A percentile compares a stretch with the other conserved stretches of the same genome.
Conservation (phyloP, 2,888 invertebrate species). For the Apocheima hispidaria region DNA sequence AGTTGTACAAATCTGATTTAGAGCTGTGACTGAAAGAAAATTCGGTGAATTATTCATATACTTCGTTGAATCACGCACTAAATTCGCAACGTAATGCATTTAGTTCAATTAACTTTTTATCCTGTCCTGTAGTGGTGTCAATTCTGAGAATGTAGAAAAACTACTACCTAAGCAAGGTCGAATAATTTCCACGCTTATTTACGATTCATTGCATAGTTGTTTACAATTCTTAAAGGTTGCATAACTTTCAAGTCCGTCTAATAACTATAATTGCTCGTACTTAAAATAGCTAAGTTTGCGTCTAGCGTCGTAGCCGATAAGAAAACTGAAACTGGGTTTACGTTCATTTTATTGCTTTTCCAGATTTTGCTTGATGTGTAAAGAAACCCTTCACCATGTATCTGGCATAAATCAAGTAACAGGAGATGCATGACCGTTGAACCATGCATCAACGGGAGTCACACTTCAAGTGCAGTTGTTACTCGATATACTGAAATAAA, state of each 20-base stretch:
- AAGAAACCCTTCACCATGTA: slow-evolving; percentile 33
- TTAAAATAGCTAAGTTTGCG: slow-evolving; percentile 2
- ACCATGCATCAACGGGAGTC: slow-evolving; percentile 79
- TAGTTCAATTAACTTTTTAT: slow-evolving; percentile 26
- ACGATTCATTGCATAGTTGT: slow-evolving; percentile 44
- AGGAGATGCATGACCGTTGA: slow-evolving; percentile 71
- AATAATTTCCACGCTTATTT: slow-evolving; percentile 52
- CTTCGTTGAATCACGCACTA: slow-evolving; percentile 11
- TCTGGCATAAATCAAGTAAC: slow-evolving; percentile 59
- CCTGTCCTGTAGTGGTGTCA: slow-evolving; percentile 24
- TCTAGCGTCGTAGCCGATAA: neutral
- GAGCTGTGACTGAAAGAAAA: slow-evolving; percentile 1
- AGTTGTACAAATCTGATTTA: neutral
- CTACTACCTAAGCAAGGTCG: slow-evolving; percentile 52
- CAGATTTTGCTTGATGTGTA: slow-evolving; percentile 22
- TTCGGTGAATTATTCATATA: slow-evolving; percentile 2
- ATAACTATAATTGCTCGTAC: slow-evolving; percentile 3
- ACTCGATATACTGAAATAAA: slow-evolving; percentile 73
- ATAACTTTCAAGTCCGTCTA: slow-evolving; percentile 24
- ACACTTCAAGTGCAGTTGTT: slow-evolving; percentile 73
- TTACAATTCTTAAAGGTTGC: slow-evolving; percentile 35
- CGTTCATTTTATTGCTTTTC: neutral
- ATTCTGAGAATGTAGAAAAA: slow-evolving; percentile 46
- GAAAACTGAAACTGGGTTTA: neutral
- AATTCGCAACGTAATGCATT: slow-evolving; percentile 4